Conservation (phyloP, 2,797 vertebrate species). For the Lagodon rhomboides region DNA sequence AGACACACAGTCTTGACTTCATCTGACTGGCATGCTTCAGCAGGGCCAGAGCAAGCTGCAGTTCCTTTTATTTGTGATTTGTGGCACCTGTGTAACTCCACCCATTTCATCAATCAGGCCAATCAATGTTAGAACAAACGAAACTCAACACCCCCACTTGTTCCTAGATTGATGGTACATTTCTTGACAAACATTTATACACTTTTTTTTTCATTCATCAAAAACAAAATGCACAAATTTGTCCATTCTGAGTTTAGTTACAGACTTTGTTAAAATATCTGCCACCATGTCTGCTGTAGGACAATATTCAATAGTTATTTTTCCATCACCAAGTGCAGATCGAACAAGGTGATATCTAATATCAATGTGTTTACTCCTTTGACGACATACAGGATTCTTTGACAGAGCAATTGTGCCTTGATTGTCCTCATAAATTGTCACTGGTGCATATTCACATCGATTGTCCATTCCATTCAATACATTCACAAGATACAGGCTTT, state of each 20-base stretch:
- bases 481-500: constrained; percentile 20
- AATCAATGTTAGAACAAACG: no score
- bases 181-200: background rate
- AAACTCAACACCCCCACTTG: no score
- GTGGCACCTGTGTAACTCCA: no score
- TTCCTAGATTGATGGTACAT: background rate
- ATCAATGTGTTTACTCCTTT: background rate
- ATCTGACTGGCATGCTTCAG: no score
- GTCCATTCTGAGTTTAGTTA: background rate
- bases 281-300: background rate
- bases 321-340: constrained; percentile 2
- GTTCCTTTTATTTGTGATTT: no score
- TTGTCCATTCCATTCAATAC: constrained; percentile 20
- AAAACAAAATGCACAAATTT: background rate
- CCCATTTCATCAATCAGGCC: no score
- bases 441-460: constrained; percentile 5
- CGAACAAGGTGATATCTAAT: background rate
- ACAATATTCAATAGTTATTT: background rate
- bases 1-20: no score
- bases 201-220: background rate
- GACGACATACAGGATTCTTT: constrained; percentile 1
- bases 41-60: no score
- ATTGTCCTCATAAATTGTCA: background rate
- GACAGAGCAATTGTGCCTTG: constrained; percentile 24
- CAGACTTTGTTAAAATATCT: background rate